Evolutionary conservation across 2,797 vertebrate genomes (phyloP).

Genomic region (Lateolabrax maculatus): DNA sequence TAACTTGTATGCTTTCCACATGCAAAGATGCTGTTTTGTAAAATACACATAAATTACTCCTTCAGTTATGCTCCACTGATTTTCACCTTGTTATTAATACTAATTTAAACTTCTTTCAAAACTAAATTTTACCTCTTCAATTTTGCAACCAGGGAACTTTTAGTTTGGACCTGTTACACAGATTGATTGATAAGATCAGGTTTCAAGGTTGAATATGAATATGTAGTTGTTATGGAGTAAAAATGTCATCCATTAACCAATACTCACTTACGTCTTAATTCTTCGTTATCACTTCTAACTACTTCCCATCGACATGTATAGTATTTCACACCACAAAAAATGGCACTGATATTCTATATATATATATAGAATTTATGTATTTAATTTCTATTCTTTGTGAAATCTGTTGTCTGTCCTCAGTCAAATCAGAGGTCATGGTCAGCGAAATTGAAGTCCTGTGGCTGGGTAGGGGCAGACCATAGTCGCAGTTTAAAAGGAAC

Average conservation of each 20-base stretch:
- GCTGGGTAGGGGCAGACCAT: background rate
- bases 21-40: conserved; percentile 23
- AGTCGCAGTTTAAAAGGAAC: background rate
- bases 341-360: background rate
- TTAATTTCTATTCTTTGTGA: background rate
- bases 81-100: background rate
- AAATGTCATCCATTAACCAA: background rate
- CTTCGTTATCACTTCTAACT: background rate
- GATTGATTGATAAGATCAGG: background rate
- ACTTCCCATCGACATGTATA: background rate
- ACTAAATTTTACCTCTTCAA: background rate
- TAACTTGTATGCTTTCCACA: conserved; percentile 29
- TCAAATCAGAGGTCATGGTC: background rate
- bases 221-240: background rate
- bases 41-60: background rate
- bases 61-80: background rate
- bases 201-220: background rate
- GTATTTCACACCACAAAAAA: background rate
- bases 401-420: background rate
- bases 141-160: background rate
- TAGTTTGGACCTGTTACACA: background rate
- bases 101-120: background rate
- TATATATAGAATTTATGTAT: too few relatives aligned
- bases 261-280: background rate
- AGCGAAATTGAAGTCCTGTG: background rate